Base-by-base conservation (phyloP, 2,797 vertebrate species). In the Lepilemur septentrionalis region DNA sequence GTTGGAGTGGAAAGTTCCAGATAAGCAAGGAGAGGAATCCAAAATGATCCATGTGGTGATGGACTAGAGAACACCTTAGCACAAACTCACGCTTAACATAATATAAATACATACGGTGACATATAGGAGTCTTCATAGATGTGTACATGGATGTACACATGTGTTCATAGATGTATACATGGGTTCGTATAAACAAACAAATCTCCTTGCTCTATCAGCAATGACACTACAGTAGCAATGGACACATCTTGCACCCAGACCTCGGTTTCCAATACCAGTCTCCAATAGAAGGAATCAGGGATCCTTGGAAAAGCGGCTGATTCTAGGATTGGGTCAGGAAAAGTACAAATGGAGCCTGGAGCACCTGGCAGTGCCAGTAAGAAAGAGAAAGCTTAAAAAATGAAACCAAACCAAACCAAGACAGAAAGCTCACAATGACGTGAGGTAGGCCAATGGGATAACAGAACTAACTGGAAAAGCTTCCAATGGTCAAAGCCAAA, bases 381-480 rank as follows among this genome's bases (percentile, higher is more conserved):
- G 23, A 9, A n/a, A 92, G 50, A 22, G 11, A 46, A 72, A 8
- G 13, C 84, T 55, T 28, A 3, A 43, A 38, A 65, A 52, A 52
- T 20, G 18, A 20, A 30, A 7, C 30, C 4, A 41, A 35, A 13
- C 2, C 76, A 70, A 23, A 28, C 32, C 76, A 13, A 57, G 32
- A 22, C 28, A 43, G 55, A 35, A 61, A 80, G 13, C 18, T 48
- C 73, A 17, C 48, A 23, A 5, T 0, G 30, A 17, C 1, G 35
- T 15, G n/a, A 41, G 2, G 11, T 3, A 0, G 1, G 32, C 18
- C 63, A 41, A 0, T 1, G 23, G 41, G 52, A 17, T 18, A 15
- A 35, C 63, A 22, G 20, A 5, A 25, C 11, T 43, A 6, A 13
- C 1, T 1, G 65, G 20, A 48, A 35, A 5, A 22, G 46, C 13